Percentiles rank a stretch among this genome's conserved stretches.
Evolutionary conservation across 2,888 invertebrate species (phyloP).

Genomic region (Exocentrus adspersus): DNA sequence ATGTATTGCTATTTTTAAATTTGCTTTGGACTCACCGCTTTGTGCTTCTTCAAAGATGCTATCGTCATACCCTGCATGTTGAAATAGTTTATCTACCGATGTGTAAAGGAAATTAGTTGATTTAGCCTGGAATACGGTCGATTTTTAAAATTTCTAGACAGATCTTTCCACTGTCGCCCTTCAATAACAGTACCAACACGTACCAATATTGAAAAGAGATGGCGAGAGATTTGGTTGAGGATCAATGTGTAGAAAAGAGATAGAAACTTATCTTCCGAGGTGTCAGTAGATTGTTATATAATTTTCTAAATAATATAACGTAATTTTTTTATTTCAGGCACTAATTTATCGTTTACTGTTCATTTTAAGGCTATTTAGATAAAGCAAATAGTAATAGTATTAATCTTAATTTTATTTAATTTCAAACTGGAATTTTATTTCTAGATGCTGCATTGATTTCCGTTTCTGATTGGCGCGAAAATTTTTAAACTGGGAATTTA

Average conservation of each 20-base stretch:
- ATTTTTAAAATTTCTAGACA: no score
- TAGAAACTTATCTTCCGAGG: not conserved
- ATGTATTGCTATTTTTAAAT: conserved; percentile 25
- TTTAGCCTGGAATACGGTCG: no score
- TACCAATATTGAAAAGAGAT: not conserved
- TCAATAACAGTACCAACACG: not conserved
- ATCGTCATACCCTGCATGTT: conserved; percentile 79
- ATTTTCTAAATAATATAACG: not conserved
- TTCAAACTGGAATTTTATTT: no score
- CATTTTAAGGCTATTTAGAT: no score
- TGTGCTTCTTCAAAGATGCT: conserved; percentile 79
- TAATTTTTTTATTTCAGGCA: no score
- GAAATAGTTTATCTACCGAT: not conserved
- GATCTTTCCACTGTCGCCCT: not conserved
- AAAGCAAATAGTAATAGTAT: no score
- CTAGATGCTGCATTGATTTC: not conserved
- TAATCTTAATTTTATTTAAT: no score
- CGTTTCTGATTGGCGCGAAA: not conserved
- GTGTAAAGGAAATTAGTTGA: not conserved
- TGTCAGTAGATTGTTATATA: not conserved
- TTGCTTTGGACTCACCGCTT: conserved; percentile 73
- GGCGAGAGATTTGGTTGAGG: not conserved
- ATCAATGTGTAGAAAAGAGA: not conserved
- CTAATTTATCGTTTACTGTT: no score
- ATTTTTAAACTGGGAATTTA: no score